A percentile compares a stretch with the other conserved stretches of the same genome.
phyloP scores from a whole-genome alignment of 1,140 invertebrate species.

The Macrosteles quadrilineatus region DNA sequence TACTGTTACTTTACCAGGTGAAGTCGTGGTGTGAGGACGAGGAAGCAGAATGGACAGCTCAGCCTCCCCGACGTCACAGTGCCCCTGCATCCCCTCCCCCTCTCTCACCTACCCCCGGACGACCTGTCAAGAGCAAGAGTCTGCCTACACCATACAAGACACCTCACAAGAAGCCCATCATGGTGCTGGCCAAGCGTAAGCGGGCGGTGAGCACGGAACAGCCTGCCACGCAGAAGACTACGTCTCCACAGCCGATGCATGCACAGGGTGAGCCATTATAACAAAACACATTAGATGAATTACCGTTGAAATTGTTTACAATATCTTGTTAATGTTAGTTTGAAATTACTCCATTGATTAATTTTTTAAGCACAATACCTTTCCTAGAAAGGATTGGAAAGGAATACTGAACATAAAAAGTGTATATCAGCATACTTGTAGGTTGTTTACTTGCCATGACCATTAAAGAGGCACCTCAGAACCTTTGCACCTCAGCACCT shows the following conservation, averaged over 20 bases:
- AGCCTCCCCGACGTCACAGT: neutral
- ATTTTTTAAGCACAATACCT: no score
- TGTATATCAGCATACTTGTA: no score
- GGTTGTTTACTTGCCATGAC: no score
- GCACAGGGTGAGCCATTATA: slow-evolving; percentile 43
- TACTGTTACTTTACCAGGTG: slow-evolving; percentile 34
- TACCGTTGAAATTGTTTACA: no score
- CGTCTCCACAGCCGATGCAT: slow-evolving; percentile 47
- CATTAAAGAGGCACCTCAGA: no score
- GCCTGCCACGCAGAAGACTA: slow-evolving; percentile 58
- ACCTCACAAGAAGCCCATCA: slow-evolving; percentile 9
- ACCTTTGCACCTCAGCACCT: no score
- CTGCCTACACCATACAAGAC: neutral
- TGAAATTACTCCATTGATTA: no score
- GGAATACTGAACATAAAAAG: no score
- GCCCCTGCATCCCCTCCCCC: neutral
- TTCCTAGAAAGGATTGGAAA: no score
- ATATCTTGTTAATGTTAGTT: no score
- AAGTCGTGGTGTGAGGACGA: slow-evolving; percentile 41
- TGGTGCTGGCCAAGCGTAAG: slow-evolving; percentile 8
- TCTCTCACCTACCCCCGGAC: neutral
- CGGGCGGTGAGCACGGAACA: neutral
- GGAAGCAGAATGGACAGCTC: slow-evolving; percentile 35
- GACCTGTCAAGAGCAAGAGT: slow-evolving; percentile 8
- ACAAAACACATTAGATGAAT: no score